Conservation (phyloP, 2,888 invertebrate genomes). For the Volucella inanis region DNA sequence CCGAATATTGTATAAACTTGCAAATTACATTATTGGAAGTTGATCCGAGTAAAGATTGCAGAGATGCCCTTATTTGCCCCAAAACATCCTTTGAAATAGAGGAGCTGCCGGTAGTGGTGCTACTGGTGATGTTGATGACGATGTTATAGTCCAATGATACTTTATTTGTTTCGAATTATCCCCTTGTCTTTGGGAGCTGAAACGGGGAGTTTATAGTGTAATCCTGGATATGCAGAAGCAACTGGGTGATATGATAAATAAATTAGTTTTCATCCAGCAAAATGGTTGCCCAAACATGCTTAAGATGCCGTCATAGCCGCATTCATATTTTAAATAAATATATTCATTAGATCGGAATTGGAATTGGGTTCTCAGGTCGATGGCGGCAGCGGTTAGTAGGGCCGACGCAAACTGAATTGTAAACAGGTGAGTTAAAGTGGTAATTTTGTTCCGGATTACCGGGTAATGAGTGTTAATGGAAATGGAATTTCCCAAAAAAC, state of each 20-base stretch:
- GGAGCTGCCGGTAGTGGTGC: slow-evolving; percentile 22
- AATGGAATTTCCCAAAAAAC: slow-evolving; percentile 43
- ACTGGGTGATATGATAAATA: slow-evolving; percentile 68
- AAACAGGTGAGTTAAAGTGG: slow-evolving; percentile 69
- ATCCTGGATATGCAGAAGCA: not conserved
- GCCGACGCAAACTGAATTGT: slow-evolving; percentile 56
- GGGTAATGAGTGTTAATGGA: slow-evolving; percentile 73
- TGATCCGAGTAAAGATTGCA: slow-evolving; percentile 69
- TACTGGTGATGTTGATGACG: slow-evolving; percentile 29
- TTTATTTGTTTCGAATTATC: slow-evolving; percentile 74
- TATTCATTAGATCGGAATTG: slow-evolving; percentile 71
- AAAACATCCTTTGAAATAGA: slow-evolving; percentile 5
- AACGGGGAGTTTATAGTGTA: not conserved
- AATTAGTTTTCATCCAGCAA: slow-evolving; percentile 60
- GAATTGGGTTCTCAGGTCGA: slow-evolving; percentile 41
- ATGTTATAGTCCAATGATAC: slow-evolving; percentile 64
- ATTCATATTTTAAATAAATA: slow-evolving; percentile 72
- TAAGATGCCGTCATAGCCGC: not conserved
- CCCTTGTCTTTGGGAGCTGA: not conserved
- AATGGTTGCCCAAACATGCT: slow-evolving; percentile 19
- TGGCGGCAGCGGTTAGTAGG: not conserved
- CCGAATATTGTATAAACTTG: slow-evolving; percentile 69
- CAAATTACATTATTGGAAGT: slow-evolving; percentile 75
- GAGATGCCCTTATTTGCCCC: slow-evolving; percentile 40
- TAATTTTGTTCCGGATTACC: slow-evolving; percentile 62